Base-by-base conservation (phyloP, 2,888 invertebrate species). In the Polietes domitor region DNA sequence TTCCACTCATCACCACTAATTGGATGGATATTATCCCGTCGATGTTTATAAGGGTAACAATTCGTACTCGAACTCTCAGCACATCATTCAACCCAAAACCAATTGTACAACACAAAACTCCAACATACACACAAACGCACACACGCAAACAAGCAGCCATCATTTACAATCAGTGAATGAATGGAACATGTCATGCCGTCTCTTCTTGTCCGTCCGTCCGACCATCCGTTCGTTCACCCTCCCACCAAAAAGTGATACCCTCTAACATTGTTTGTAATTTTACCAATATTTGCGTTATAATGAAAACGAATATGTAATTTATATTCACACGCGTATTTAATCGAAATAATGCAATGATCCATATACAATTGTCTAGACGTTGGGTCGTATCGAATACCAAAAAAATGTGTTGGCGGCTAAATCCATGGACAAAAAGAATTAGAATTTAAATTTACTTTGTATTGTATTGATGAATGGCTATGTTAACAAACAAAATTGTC, bases 311-410 rank as follows among this genome's bases (percentile, higher is more conserved):
- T 43, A 55, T 72, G 55, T 58, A 74, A 68, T 74, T 76, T 50
- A 74, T 75, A 75, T 81, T 81, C 78, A 78, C 81, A 82, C 77
- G 75, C 77, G n/a, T 72, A 81, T 80, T 72, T 55, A 82, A 85
- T 81, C 61, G 81, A 81, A 80, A 68, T 80, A 73, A 80, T 73
- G 63, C 81, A 82, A 70, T 74, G 79, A 77, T 78, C 50, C 75
- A 63, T 72, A 37, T 61, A n/a, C 21, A 24, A 4, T 61, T 28
- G 61, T 24, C 3, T 26, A 7, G 10, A 26, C 26, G 26, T 12
- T 55, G 21, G 55, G 55, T 21, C 55, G 10, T 10, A 21, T 55
- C 21, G 55, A 55, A 55, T 6, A 32, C 4, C 4, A 32, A 32
- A 6, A 32, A 9, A 32, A 32, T n/a, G n/a, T n/a, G n/a, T n/a